Conservation (phyloP, 1,140 invertebrate species). For the Euwallacea fornicatus region DNA sequence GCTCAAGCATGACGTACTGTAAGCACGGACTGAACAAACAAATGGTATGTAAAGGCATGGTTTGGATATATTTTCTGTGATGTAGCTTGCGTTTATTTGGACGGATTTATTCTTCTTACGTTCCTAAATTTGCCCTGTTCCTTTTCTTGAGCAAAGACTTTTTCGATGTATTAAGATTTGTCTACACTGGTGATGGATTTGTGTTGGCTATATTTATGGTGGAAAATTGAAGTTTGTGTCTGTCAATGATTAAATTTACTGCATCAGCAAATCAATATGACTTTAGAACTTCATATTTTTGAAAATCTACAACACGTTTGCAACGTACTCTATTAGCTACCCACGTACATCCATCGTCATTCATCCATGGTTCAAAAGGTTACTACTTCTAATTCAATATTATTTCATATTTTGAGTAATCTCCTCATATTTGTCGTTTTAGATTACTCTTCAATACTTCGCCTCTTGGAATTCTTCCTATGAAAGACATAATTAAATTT, state of each 20-base stretch:
- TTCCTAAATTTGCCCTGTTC: neutral
- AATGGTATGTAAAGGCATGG: neutral
- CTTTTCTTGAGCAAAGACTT: neutral
- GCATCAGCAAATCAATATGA: neutral
- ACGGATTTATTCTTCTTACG: constrained; percentile 12
- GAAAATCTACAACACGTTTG: neutral
- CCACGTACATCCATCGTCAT: too few relatives aligned
- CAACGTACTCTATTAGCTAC: too few relatives aligned
- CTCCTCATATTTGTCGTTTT: too few relatives aligned
- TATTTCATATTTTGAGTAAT: too few relatives aligned
- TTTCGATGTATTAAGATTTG: neutral
- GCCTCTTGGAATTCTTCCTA: too few relatives aligned
- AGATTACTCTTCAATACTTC: too few relatives aligned
- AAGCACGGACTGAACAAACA: constrained; percentile 4
- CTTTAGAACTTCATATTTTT: neutral
- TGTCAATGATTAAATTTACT: neutral
- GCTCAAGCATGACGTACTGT: neutral
- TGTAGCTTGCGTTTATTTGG: constrained; percentile 10
- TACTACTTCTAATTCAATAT: too few relatives aligned
- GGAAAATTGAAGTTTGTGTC: neutral
- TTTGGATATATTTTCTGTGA: constrained; percentile 12
- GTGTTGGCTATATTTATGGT: neutral
- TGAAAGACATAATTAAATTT: too few relatives aligned
- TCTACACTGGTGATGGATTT: neutral
- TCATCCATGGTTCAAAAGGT: too few relatives aligned